Evolutionary conservation across 2,888 invertebrate genomes (phyloP).

Genomic region (Cartodere bifasciata): DNA sequence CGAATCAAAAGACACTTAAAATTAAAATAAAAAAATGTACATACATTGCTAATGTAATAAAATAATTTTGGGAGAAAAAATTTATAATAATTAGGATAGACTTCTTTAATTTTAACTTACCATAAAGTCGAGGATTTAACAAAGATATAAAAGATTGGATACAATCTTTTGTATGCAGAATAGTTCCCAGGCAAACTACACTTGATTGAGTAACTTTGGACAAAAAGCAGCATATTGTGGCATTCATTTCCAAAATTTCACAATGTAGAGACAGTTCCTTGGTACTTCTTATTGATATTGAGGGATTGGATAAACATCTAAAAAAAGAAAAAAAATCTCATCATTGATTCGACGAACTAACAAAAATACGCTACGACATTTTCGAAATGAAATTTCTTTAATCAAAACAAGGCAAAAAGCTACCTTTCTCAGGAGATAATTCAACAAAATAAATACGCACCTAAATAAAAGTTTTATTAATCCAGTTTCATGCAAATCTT

Average conservation of each 20-base stretch:
- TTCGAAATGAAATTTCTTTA: not conserved
- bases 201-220: slow-evolving; percentile 32
- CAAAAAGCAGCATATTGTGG: slow-evolving; percentile 35
- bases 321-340: slow-evolving; percentile 15
- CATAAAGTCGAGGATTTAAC: slow-evolving; percentile 33
- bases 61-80: no score
- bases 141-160: slow-evolving; percentile 34
- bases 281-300: slow-evolving; percentile 27
- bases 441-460: slow-evolving; percentile 23
- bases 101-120: no score
- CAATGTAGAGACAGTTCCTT: slow-evolving; percentile 33
- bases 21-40: no score
- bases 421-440: not conserved
- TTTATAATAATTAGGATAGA: no score
- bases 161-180: slow-evolving; percentile 38
- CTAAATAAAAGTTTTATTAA: slow-evolving; percentile 38
- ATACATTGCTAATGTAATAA: no score
- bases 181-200: slow-evolving; percentile 30
- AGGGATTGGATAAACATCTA: slow-evolving; percentile 34
- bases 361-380: not conserved
- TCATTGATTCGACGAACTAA: slow-evolving; percentile 3
- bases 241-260: slow-evolving; percentile 40
- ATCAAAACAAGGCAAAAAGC: not conserved
- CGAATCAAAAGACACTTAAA: no score
- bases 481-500: slow-evolving; percentile 35